phyloP scores from a whole-genome alignment of 2,113 vertebrate species.

The Heloderma charlesbogerti region DNA sequence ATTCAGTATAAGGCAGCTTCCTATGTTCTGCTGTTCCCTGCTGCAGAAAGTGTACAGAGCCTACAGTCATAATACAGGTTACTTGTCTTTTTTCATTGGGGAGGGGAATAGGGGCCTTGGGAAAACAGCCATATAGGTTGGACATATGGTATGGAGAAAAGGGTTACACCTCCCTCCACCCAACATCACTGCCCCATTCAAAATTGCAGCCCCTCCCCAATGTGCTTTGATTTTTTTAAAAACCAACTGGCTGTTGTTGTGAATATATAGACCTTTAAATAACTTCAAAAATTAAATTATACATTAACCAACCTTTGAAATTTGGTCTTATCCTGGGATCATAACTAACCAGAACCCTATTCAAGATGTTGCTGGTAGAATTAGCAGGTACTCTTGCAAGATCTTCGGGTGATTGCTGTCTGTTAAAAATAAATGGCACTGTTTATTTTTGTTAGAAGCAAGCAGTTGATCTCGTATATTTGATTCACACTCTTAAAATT shows the following conservation, averaged over 20 bases:
- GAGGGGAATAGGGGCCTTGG: neutral
- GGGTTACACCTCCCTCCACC: neutral
- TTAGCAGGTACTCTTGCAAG: conserved; percentile 93
- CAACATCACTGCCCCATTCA: neutral
- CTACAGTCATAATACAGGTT: neutral
- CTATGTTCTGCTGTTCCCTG: neutral
- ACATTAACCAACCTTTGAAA: conserved; percentile 91
- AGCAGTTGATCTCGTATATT: conserved; percentile 17
- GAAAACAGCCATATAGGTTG: neutral
- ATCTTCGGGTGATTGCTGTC: conserved; percentile 93
- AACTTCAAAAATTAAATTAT: conserved; percentile 15
- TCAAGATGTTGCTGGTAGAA: conserved; percentile 97
- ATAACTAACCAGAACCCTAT: conserved; percentile 92
- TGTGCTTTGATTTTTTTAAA: neutral
- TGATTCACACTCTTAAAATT: neutral
- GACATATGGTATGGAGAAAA: neutral
- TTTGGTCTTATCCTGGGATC: conserved; percentile 98
- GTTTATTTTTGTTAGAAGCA: conserved; percentile 38
- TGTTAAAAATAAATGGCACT: conserved; percentile 64
- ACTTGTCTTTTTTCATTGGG: neutral
- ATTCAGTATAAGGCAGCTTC: too few species aligned
- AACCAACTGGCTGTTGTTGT: neutral
- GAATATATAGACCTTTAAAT: neutral
- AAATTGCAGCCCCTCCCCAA: neutral
- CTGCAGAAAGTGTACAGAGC: neutral